Conservation (phyloP, 2,113 vertebrate species). For the Dipodomys spectabilis region DNA sequence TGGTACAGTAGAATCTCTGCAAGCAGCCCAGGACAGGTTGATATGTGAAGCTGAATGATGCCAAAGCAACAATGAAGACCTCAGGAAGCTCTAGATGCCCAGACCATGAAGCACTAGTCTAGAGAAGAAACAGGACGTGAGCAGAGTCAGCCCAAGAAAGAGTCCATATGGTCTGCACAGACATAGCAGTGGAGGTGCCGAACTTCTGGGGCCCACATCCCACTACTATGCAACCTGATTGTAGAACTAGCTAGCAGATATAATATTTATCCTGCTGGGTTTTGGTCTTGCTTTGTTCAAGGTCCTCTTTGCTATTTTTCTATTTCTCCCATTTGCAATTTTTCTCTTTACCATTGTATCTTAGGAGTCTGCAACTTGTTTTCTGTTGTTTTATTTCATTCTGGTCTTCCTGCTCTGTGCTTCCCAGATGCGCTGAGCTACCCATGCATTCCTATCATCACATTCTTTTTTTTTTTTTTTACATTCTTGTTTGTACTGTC, state of each 20-base stretch:
- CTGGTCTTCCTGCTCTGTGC: not conserved
- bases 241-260: not conserved
- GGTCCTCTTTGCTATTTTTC: no score
- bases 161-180: not conserved
- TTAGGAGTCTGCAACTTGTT: not conserved
- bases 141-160: not conserved
- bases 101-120: no score
- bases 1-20: no score
- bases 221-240: not conserved
- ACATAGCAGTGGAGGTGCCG: not conserved
- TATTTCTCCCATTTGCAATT: not conserved
- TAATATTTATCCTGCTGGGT: not conserved
- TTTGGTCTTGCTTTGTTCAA: not conserved
- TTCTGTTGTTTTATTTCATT: not conserved
- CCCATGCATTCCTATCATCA: not conserved
- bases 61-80: no score
- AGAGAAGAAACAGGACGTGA: not conserved
- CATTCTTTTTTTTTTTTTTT: not conserved
- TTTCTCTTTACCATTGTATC: not conserved
- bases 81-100: not conserved
- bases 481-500: conserved; percentile 66
- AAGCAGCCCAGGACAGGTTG: not conserved
- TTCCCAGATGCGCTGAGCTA: not conserved
- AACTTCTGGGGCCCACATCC: not conserved
- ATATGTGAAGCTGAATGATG: not conserved